Conservation (phyloP, 2,888 invertebrate genomes). For the Candidula unifasciata region DNA sequence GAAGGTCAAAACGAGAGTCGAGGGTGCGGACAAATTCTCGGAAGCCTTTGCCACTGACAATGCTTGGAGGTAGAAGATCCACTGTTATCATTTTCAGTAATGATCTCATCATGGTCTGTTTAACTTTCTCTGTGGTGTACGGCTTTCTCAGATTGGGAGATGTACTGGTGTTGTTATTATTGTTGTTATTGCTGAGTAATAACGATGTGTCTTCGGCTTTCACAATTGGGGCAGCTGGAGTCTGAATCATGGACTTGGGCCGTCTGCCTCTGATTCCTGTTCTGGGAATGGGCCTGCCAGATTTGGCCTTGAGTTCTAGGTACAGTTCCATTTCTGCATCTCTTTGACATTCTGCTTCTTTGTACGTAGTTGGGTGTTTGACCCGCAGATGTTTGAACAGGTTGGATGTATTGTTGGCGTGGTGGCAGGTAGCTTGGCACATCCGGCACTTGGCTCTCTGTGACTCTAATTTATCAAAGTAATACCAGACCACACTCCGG, state of each 20-base stretch:
- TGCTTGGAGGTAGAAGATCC: slow-evolving; percentile 40
- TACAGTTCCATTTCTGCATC: slow-evolving; percentile 50
- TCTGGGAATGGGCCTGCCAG: slow-evolving; percentile 38
- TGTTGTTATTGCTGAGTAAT: neutral
- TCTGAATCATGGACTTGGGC: slow-evolving; percentile 4
- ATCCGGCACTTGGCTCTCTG: slow-evolving; percentile 43
- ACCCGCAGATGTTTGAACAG: slow-evolving; percentile 49
- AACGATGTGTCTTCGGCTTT: slow-evolving; percentile 27
- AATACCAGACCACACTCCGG: slow-evolving; percentile 50
- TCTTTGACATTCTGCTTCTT: slow-evolving; percentile 44
- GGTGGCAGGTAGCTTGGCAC: slow-evolving; percentile 39
- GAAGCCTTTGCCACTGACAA: slow-evolving; percentile 47
- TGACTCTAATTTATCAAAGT: slow-evolving; percentile 49
- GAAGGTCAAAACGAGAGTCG: slow-evolving; percentile 43
- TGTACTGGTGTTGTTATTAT: slow-evolving; percentile 11
- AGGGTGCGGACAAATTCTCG: slow-evolving; percentile 35
- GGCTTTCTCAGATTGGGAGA: neutral
- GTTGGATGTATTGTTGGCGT: slow-evolving; percentile 52
- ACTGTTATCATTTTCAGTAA: slow-evolving; percentile 44
- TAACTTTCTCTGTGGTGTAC: slow-evolving; percentile 29
- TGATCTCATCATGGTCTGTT: slow-evolving; percentile 29
- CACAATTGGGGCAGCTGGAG: neutral
- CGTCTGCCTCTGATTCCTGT: slow-evolving; percentile 42
- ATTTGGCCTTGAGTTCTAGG: slow-evolving; percentile 44
- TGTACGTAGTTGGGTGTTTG: slow-evolving; percentile 45